A percentile compares a stretch with the other conserved stretches of the same genome.
These are phyloP conservation scores for Eustalomyia histrio DNA, from an alignment of 2,888 invertebrate species.

Conservation along the genomic window DNA sequence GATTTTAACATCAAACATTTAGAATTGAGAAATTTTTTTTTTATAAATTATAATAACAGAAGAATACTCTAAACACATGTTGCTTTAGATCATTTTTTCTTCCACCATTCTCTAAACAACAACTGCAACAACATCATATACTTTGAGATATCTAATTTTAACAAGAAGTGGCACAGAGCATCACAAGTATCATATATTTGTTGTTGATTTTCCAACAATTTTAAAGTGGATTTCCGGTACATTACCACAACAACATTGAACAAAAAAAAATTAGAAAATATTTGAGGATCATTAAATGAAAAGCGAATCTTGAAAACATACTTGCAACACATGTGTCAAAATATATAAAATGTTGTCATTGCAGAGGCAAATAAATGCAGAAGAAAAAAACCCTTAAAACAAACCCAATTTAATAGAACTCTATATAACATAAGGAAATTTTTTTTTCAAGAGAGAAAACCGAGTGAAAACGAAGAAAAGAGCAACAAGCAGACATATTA, in stretches of 20 bases:
- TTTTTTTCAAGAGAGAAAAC: not conserved
- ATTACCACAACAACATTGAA: constrained; percentile 41
- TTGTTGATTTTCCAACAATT: constrained; percentile 27
- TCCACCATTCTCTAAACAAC: constrained; percentile 2
- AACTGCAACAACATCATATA: not conserved
- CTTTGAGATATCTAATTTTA: not conserved
- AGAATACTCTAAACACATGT: constrained; percentile 47
- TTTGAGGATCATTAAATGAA: constrained; percentile 45
- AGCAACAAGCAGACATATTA: not conserved
- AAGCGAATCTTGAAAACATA: constrained; percentile 53
- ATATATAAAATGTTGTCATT: constrained; percentile 45
- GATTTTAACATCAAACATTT: constrained; percentile 45
- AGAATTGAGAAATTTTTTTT: constrained; percentile 38
- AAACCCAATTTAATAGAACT: constrained; percentile 40
- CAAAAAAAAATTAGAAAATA: constrained; percentile 4
- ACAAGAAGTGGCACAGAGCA: constrained; percentile 1
- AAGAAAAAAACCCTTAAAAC: constrained; percentile 39
- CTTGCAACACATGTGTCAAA: constrained; percentile 62
- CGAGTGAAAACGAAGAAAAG: not conserved
- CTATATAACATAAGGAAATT: constrained; percentile 18
- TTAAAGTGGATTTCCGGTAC: constrained; percentile 62
- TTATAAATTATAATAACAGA: constrained; percentile 21
- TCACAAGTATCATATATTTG: not conserved
- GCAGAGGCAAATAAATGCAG: constrained; percentile 40
- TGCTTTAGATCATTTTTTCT: constrained; percentile 52